Conservation (phyloP, 2,113 vertebrate species). For the Irena cyanogastra region DNA sequence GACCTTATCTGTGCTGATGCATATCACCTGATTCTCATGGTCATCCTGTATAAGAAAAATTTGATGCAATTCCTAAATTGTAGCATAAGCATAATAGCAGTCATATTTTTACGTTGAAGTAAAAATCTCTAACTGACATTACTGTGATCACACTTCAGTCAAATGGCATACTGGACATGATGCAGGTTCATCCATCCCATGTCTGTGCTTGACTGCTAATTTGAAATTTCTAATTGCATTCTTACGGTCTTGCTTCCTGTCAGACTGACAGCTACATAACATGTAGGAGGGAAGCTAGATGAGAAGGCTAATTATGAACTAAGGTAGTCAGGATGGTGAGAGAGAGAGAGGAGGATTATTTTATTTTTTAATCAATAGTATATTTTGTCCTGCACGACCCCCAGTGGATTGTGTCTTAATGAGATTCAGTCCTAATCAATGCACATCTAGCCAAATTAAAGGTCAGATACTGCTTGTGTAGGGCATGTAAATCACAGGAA, state of each 20-base stretch:
- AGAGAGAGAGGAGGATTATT: not conserved
- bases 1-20: not conserved
- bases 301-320: constrained; percentile 34
- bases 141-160: not conserved
- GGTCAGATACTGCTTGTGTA: not conserved
- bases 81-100: not conserved
- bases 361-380: constrained; percentile 49
- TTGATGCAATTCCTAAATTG: not conserved
- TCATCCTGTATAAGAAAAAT: not conserved
- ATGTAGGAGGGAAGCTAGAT: constrained; percentile 11
- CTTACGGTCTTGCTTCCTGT: not conserved
- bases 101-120: not conserved
- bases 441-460: constrained; percentile 37
- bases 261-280: not conserved
- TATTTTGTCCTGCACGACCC: constrained; percentile 14
- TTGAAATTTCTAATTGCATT: constrained; percentile 43
- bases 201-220: not conserved
- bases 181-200: not conserved
- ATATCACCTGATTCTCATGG: not conserved
- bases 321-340: not conserved
- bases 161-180: not conserved
- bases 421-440: constrained; percentile 20
- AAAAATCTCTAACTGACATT: not conserved
- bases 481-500: not conserved
- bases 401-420: constrained; percentile 17